Percentiles rank a stretch among this genome's conserved stretches.
phyloP scores from a whole-genome alignment of 2,797 vertebrate genomes.

The Petrocephalus sullivani region DNA sequence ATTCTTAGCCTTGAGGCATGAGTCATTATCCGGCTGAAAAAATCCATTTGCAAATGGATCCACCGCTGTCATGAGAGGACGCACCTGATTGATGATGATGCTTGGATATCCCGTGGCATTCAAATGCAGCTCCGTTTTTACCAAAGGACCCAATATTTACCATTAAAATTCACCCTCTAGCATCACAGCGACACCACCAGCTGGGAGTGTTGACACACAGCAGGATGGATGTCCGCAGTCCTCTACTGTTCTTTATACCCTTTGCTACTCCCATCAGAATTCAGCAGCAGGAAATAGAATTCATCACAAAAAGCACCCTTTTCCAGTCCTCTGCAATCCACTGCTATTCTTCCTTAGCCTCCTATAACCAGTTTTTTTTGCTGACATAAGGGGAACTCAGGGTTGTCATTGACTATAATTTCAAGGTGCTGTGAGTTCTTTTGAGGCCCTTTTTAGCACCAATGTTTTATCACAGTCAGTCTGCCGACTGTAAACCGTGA shows the following conservation, averaged over 20 bases:
- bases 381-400: not conserved
- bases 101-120: not conserved
- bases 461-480: not conserved
- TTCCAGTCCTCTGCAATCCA: not conserved
- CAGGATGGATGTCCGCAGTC: not conserved
- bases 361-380: not conserved
- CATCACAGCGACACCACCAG: not conserved
- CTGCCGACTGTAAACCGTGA: not conserved
- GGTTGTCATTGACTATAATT: not conserved
- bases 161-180: conserved; percentile 1
- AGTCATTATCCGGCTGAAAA: conserved; percentile 4
- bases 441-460: not conserved
- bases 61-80: not conserved
- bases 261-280: not conserved
- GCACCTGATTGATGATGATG: not conserved
- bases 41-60: conserved; percentile 8
- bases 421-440: not conserved
- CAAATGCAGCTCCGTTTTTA: not conserved
- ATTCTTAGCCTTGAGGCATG: not conserved
- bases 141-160: not conserved
- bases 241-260: not conserved
- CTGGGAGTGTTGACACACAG: conserved; percentile 5
- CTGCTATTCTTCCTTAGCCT: not conserved
- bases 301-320: not conserved
- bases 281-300: not conserved